These are phyloP conservation scores for Chrysocyon brachyurus DNA, from an alignment of 2,797 vertebrate genomes.

Conservation along the genomic window DNA sequence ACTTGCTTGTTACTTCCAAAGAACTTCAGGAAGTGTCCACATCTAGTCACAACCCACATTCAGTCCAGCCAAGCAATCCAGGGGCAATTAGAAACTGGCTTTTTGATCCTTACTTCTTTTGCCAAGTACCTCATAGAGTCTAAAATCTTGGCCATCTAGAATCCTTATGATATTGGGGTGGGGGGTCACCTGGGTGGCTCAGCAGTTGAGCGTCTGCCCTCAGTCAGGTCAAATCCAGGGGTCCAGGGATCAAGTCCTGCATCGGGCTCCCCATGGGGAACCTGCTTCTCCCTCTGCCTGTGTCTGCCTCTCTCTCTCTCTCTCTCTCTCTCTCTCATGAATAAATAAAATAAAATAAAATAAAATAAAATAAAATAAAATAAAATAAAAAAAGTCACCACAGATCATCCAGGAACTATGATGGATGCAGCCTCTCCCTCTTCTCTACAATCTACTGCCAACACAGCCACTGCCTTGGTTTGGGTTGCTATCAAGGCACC, in stretches of 20 bases:
- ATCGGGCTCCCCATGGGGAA: no score
- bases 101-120: neutral
- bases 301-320: no score
- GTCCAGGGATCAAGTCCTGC: no score
- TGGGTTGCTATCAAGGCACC: neutral
- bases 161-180: neutral
- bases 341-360: no score
- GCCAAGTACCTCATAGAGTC: neutral
- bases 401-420: neutral
- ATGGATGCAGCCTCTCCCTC: neutral
- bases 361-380: neutral
- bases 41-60: neutral
- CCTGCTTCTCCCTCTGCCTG: no score
- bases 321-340: neutral
- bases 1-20: neutral
- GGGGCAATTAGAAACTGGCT: neutral
- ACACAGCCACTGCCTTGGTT: neutral
- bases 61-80: neutral
- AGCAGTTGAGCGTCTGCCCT: no score
- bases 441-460: neutral
- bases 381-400: neutral
- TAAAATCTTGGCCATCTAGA: slow-evolving; percentile 12
- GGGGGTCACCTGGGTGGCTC: neutral
- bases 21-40: neutral
- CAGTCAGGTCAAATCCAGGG: no score